phyloP scores from a whole-genome alignment of 2,888 invertebrate genomes.

The Chymomyza caudatula region DNA sequence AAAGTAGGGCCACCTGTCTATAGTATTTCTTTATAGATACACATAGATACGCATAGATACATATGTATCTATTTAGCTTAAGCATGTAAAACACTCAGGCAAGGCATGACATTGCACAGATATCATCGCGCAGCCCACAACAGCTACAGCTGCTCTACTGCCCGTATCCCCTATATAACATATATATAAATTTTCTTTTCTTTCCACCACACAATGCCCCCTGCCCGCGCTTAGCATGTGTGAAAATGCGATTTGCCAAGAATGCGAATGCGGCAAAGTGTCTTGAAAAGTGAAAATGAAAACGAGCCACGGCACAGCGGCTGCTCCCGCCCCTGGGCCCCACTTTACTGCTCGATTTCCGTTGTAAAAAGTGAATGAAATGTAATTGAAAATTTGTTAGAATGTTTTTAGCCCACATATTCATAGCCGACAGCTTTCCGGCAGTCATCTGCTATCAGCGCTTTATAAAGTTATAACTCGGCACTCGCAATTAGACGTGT shows the following conservation, averaged over 20 bases:
- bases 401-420: not conserved
- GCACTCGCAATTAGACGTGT: not conserved
- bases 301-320: not conserved
- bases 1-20: not conserved
- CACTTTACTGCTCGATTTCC: not conserved
- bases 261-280: slow-evolving; percentile 12
- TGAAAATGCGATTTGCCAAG: slow-evolving; percentile 41
- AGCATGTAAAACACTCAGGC: not conserved
- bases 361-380: not conserved
- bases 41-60: not conserved
- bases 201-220: not conserved
- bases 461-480: not conserved
- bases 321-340: not conserved
- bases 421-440: not conserved
- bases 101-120: slow-evolving; percentile 23
- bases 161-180: not conserved
- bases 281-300: slow-evolving; percentile 10
- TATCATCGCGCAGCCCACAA: not conserved
- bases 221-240: slow-evolving; percentile 31
- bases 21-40: too few species aligned
- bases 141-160: not conserved
- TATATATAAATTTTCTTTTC: too few species aligned
- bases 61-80: not conserved
- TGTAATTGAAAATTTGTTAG: not conserved
- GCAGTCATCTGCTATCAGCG: not conserved